Evolutionary conservation across 2,888 invertebrate genomes (phyloP).

Genomic region (Mythimna lalbum): DNA sequence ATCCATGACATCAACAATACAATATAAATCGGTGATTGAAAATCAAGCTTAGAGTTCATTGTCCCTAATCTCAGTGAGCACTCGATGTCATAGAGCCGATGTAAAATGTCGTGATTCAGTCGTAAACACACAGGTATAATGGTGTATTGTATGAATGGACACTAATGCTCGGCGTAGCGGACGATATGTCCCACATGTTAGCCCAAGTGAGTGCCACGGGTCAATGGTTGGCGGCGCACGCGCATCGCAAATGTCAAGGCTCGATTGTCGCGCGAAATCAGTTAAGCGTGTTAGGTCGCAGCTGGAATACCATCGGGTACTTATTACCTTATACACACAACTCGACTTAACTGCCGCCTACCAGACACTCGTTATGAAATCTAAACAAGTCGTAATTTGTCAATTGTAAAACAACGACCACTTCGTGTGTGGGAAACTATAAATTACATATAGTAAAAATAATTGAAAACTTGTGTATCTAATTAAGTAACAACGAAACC

Average conservation of each 20-base stretch:
- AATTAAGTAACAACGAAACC: constrained; percentile 64
- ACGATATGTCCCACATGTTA: constrained; percentile 77
- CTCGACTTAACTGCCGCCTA: not conserved
- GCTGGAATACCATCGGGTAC: constrained; percentile 37
- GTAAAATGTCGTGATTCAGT: constrained; percentile 83
- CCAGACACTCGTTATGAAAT: constrained; percentile 27
- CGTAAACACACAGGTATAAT: constrained; percentile 80
- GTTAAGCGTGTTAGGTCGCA: constrained; percentile 60
- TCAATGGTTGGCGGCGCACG: constrained; percentile 81
- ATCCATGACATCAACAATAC: constrained; percentile 37
- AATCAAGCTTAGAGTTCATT: constrained; percentile 74
- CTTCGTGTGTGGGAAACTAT: constrained; percentile 61
- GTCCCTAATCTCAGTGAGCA: constrained; percentile 77
- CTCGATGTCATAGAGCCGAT: constrained; percentile 82
- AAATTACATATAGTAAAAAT: constrained; percentile 57
- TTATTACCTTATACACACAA: constrained; percentile 16
- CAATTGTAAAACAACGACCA: constrained; percentile 36
- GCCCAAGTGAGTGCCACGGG: constrained; percentile 76
- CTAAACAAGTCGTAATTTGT: constrained; percentile 47
- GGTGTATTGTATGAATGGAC: constrained; percentile 84
- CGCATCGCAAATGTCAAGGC: constrained; percentile 84
- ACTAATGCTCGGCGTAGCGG: constrained; percentile 74
- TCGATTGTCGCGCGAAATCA: constrained; percentile 69
- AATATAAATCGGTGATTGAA: constrained; percentile 66
- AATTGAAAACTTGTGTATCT: constrained; percentile 67